Conservation (phyloP, 92 coral and sea anemone species). For the Epizoanthus ramosus region DNA sequence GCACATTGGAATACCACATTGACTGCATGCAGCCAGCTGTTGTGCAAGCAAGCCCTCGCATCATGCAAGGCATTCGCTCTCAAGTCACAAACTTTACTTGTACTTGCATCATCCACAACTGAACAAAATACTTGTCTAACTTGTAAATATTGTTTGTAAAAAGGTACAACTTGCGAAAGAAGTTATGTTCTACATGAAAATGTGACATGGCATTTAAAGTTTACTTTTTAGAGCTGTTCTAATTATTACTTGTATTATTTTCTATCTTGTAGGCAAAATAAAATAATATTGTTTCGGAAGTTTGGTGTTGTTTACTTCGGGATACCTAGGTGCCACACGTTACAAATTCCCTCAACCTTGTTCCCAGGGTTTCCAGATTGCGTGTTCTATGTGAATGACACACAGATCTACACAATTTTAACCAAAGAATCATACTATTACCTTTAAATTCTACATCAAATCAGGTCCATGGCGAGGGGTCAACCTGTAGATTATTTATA, state of each 20-base stretch:
- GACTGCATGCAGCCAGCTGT: neutral
- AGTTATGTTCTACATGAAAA: neutral
- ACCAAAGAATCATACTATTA: too few relatives aligned
- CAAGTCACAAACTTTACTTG: neutral
- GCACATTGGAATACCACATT: neutral
- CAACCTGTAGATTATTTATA: too few relatives aligned
- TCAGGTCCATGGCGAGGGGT: too few relatives aligned
- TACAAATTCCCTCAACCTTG: too few relatives aligned
- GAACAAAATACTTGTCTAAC: neutral
- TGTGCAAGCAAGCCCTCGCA: neutral
- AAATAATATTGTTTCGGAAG: neutral
- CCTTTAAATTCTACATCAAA: too few relatives aligned
- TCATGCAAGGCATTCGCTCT: neutral
- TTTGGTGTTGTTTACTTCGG: neutral
- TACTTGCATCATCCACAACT: neutral
- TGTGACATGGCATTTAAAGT: neutral
- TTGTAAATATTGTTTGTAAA: slow-evolving; percentile 19
- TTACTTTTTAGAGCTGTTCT: neutral
- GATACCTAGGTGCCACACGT: too few relatives aligned
- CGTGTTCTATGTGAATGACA: too few relatives aligned
- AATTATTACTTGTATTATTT: neutral
- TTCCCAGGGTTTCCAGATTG: too few relatives aligned
- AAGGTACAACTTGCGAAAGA: neutral
- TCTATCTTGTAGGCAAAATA: slow-evolving; percentile 1
- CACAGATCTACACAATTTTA: too few relatives aligned